Evolutionary conservation across 2,113 vertebrate species (phyloP).

Genomic region (Gnathonemus echidnorhynchus): DNA sequence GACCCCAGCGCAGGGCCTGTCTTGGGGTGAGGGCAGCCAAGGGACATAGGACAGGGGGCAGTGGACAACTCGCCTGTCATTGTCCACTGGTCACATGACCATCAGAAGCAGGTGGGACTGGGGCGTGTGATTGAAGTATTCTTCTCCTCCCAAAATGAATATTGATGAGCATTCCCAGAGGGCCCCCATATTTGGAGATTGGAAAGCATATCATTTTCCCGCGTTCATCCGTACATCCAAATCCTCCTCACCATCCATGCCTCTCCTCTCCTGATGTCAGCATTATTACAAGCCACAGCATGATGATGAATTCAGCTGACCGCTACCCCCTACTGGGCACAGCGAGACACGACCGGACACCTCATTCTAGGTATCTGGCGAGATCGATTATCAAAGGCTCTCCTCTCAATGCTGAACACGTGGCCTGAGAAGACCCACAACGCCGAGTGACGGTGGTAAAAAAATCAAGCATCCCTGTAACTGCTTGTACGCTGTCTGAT

Average conservation of each 20-base stretch:
- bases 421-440: neutral
- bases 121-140: neutral
- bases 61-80: neutral
- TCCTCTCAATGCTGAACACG: neutral
- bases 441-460: neutral
- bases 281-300: slow-evolving; percentile 51
- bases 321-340: slow-evolving; percentile 40
- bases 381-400: slow-evolving; percentile 29
- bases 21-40: neutral
- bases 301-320: slow-evolving; percentile 41
- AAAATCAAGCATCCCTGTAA: neutral
- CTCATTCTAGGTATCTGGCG: slow-evolving; percentile 59
- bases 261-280: slow-evolving; percentile 28
- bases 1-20: neutral
- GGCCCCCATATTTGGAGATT: neutral
- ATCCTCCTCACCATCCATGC: neutral
- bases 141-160: neutral
- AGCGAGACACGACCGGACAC: slow-evolving; percentile 51
- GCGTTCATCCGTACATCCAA: neutral
- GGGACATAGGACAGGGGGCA: neutral
- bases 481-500: neutral
- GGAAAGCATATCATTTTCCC: neutral
- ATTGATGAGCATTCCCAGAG: neutral
- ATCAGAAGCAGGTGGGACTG: neutral
- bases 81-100: neutral